Evolutionary conservation across 2,888 invertebrate genomes (phyloP), one percentile per base, ranked within the genome.

Genomic region (Volucella inflata): DNA sequence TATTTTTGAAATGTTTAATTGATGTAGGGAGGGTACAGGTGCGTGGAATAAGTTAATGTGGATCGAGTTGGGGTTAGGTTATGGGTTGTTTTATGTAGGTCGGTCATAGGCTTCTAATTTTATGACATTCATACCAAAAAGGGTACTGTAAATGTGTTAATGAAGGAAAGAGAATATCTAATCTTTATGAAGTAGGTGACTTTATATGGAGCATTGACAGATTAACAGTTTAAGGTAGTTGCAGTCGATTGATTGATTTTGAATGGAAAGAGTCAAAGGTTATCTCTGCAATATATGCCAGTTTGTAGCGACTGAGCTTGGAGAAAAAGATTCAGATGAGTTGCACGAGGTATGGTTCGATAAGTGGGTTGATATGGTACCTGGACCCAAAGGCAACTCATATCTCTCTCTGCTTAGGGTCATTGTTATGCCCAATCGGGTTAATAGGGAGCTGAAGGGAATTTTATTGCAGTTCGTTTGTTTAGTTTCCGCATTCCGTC

Each of bases 21-120:
- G 17, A 51, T 67, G 44, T 53, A 46, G 44, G 50, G 62, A 48
- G 53, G 59, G 60, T 71, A 78, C 78, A 78, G 78, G 78, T 78
- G 78, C 70, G 55, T 53, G 59, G 36, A 60, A 42, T 30, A n/a
- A 51, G 42, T 51, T 75, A 51, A 10, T 70, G 60, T 50, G 38
- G 50, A 68, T 38, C 50, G 36, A 71, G 48, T n/a, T 67, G 48
- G 44, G 55, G 67, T 78, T 77, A 77, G 76, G 76, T 68, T 53
- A 68, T 77, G 72, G 60, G 11, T 17, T 46, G 51, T 30, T 55
- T 53, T 53, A 38, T 64, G 21, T 12, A n/a, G 16, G 3, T 9
- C n/a, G 67, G 11, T 40, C 36, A 64, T 48, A 57, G 68, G 30
- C 9, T 36, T 55, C 55, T 44, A 8, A 55, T 36, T 67, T 53